Evolutionary conservation across 2,888 invertebrate species (phyloP).

Genomic region (Pardosa pseudoannulata): DNA sequence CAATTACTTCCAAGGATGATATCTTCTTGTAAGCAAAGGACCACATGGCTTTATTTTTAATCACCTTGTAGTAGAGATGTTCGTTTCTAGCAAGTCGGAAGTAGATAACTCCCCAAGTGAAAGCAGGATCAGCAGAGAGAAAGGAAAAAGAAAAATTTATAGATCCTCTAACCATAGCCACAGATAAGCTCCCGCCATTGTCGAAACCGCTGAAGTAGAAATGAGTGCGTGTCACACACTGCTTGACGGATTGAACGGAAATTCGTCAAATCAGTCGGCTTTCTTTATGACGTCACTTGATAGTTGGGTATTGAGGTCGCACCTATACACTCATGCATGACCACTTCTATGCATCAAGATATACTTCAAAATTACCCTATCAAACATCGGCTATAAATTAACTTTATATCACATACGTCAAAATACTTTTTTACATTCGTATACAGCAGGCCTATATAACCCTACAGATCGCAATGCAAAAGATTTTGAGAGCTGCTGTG

Average conservation of each 20-base stretch:
- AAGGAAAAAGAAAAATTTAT: not conserved
- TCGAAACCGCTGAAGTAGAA: not conserved
- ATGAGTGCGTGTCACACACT: not conserved
- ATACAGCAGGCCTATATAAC: too few species aligned
- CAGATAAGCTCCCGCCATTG: not conserved
- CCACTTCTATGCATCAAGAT: too few species aligned
- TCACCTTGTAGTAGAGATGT: not conserved
- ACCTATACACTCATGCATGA: too few species aligned
- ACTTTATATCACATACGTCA: too few species aligned
- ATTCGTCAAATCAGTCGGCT: constrained; percentile 2
- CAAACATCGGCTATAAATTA: too few species aligned
- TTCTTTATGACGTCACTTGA: not conserved
- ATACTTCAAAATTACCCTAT: too few species aligned
- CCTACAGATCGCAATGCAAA: too few species aligned
- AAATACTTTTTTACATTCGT: too few species aligned
- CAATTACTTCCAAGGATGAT: not conserved
- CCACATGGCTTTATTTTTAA: not conserved
- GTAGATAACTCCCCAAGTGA: not conserved
- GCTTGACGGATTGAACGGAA: constrained; percentile 4
- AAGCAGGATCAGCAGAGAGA: not conserved
- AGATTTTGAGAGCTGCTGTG: too few species aligned
- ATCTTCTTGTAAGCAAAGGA: not conserved
- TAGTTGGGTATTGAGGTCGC: too few species aligned
- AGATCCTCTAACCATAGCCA: not conserved
- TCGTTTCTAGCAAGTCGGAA: not conserved